A percentile compares a stretch with the other conserved stretches of the same genome.
These are phyloP conservation scores for Parnassius smintheus DNA, from an alignment of 2,888 invertebrate genomes.

Conservation along the genomic window DNA sequence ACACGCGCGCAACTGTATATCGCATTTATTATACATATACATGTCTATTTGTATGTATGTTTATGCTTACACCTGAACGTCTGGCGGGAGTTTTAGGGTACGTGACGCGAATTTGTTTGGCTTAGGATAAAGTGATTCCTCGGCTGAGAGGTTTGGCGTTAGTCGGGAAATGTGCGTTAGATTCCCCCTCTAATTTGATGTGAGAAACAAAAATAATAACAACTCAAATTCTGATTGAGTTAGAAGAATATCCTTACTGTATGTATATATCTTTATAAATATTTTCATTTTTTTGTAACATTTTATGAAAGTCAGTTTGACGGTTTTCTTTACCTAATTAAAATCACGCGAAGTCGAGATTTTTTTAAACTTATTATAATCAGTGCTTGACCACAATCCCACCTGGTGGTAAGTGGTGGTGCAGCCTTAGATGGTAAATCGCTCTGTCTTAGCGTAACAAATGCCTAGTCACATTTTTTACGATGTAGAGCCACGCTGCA, in stretches of 20 bases:
- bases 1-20: slow-evolving; percentile 34
- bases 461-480: too few relatives aligned
- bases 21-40: slow-evolving; percentile 30
- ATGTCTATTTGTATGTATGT: slow-evolving; percentile 26
- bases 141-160: slow-evolving; percentile 6
- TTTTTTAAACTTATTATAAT: too few relatives aligned
- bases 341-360: too few relatives aligned
- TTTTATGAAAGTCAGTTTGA: too few relatives aligned
- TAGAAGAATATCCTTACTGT: neutral
- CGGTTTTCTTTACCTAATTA: too few relatives aligned
- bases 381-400: too few relatives aligned
- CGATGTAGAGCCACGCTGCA: too few relatives aligned
- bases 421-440: too few relatives aligned
- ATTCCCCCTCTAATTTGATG: slow-evolving; percentile 1
- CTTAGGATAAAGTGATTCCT: slow-evolving; percentile 18
- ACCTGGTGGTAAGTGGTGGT: too few relatives aligned
- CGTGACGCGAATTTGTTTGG: slow-evolving; percentile 28
- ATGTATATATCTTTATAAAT: neutral
- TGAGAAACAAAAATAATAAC: neutral
- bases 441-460: too few relatives aligned
- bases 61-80: slow-evolving; percentile 31
- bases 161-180: slow-evolving; percentile 8
- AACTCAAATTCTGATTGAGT: too few relatives aligned
- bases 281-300: too few relatives aligned
- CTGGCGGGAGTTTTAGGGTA: slow-evolving; percentile 23